Evolutionary conservation across 2,113 vertebrate species (phyloP), one percentile per base, ranked within the genome.

Genomic region (Dasyprocta punctata): DNA sequence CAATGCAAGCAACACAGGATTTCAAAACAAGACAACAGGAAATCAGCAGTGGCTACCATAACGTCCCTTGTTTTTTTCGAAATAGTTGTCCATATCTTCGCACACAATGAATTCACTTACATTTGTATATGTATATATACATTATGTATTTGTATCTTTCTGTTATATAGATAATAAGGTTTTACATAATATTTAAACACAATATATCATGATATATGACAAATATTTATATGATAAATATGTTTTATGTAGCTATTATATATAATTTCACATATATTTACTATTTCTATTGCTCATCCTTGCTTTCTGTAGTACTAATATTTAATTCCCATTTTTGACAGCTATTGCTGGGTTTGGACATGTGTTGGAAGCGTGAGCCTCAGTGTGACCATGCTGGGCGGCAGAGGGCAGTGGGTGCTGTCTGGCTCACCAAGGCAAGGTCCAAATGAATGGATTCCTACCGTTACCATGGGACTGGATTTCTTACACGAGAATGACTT

Each of bases 391-490:
- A 4, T 36, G 14, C 1, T 58, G 28, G 20, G 3, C 9, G 30
- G 22, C 38, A 1, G 16, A 7, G 16, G 2, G 2, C 17, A 5
- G 2, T 19, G 38, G 30, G 10, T 24, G 20, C 16, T 28, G 2
- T 41, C 44, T 58, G 1, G 20, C 6, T 26, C n/a, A 5, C 7
- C 17, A 58, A 92, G 26, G 69, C 12, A 41, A 6, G 36, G 30
- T 3, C 17, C 16, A 8, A 22, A 22, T 38, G 36, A 85, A 28
- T 65, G 41, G 38, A 36, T 19, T 56, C 22, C 49, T n/a, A 3
- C 2, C 28, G 19, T 30, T 56, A 67, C 36, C 5, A 47, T 22
- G 26, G 20, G 38, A 58, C 11, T 77, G 36, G 1, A 4, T 56
- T 86, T n/a, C 92, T 44, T 67, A 20, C 14, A 16, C 6, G 7